Conservation (phyloP, 2,888 invertebrate genomes). For the Bedellia somnulentella region DNA sequence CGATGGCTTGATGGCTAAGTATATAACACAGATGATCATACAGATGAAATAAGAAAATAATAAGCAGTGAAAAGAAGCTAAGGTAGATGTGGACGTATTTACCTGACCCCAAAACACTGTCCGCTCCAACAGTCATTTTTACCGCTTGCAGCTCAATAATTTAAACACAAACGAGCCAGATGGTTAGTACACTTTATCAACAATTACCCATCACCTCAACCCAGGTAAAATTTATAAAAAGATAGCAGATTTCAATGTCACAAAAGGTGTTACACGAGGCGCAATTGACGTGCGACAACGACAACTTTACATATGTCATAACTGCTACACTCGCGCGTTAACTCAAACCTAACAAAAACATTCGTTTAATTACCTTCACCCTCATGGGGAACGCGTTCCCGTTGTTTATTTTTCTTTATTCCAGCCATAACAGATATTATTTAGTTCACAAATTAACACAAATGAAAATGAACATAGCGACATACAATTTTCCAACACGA, state of each 20-base stretch:
- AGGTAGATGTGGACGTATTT: too few relatives aligned
- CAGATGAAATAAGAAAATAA: too few relatives aligned
- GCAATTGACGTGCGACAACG: constrained; percentile 24
- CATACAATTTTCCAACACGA: constrained; percentile 52
- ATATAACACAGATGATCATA: too few relatives aligned
- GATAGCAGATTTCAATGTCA: constrained; percentile 59
- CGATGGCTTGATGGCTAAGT: too few relatives aligned
- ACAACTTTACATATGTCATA: too few relatives aligned
- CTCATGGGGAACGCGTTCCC: constrained; percentile 49
- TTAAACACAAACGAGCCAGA: constrained; percentile 21
- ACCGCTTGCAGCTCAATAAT: constrained; percentile 2
- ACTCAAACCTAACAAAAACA: too few relatives aligned
- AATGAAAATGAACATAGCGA: constrained; percentile 59
- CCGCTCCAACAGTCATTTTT: constrained; percentile 46
- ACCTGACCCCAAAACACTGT: constrained; percentile 44
- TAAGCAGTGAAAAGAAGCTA: too few relatives aligned
- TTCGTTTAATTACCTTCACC: constrained; percentile 59
- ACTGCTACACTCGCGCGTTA: too few relatives aligned
- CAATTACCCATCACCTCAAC: constrained; percentile 44
- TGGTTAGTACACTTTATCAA: constrained; percentile 28
- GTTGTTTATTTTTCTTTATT: constrained; percentile 52
- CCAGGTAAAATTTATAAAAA: constrained; percentile 59
- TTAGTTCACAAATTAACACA: constrained; percentile 52
- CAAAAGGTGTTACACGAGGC: constrained; percentile 53
- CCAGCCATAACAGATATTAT: constrained; percentile 57